Conservation (phyloP, 2,113 vertebrate species). For the Struthidea cinerea region DNA sequence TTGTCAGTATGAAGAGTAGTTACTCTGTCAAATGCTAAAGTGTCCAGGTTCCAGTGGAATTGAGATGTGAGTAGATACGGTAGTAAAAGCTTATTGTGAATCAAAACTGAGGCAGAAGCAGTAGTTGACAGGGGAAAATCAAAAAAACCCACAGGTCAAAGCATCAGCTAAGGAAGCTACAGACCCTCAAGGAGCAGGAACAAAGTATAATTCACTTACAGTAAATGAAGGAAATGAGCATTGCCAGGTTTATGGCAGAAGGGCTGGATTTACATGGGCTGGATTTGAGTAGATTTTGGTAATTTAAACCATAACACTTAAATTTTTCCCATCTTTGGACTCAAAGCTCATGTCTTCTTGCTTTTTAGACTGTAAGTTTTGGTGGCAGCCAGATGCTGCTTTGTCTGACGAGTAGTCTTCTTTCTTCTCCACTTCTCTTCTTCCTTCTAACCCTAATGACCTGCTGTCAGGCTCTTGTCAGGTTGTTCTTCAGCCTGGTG, state of each 20-base stretch:
- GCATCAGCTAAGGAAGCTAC: not conserved
- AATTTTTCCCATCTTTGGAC: not conserved
- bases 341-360: not conserved
- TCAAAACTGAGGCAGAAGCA: not conserved
- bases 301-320: not conserved
- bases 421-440: not conserved
- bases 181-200: not conserved
- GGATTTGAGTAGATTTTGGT: not conserved
- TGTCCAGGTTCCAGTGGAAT: not conserved
- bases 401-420: not conserved
- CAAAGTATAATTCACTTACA: not conserved
- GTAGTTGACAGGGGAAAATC: not conserved
- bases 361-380: not conserved
- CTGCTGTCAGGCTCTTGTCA: not conserved
- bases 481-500: not conserved
- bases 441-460: not conserved
- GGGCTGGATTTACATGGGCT: not conserved
- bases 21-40: not conserved
- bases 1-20: not conserved
- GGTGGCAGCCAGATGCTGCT: not conserved
- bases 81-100: not conserved
- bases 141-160: not conserved
- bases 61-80: not conserved
- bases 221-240: not conserved
- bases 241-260: not conserved